phyloP scores from a whole-genome alignment of 2,888 invertebrate species.

The Heteromurus nitidus region DNA sequence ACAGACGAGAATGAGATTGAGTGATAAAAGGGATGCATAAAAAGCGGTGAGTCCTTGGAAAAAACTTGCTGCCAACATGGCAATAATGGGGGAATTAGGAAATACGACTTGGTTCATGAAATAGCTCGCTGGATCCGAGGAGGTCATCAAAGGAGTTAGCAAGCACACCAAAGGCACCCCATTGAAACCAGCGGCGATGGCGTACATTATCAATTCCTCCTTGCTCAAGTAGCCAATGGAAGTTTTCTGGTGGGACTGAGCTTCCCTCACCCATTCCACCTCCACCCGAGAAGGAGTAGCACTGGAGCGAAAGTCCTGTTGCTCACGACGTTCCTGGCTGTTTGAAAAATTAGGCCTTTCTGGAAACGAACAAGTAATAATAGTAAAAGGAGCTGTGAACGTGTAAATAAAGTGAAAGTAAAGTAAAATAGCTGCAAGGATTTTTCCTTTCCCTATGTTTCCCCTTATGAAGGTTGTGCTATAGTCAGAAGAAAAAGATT shows the following conservation, averaged over 20 bases:
- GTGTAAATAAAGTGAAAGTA: constrained; percentile 35
- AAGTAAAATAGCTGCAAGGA: constrained; percentile 40
- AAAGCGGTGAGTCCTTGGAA: constrained; percentile 56
- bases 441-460: too few relatives aligned
- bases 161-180: constrained; percentile 51
- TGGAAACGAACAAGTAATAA: constrained; percentile 48
- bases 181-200: constrained; percentile 34
- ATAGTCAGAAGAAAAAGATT: too few relatives aligned
- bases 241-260: not conserved
- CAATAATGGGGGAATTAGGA: constrained; percentile 46
- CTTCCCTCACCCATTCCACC: too few relatives aligned
- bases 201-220: constrained; percentile 54
- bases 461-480: too few relatives aligned
- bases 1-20: constrained; percentile 56
- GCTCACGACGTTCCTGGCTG: too few relatives aligned
- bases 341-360: constrained; percentile 34
- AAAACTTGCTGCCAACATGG: constrained; percentile 51
- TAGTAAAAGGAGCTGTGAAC: constrained; percentile 37
- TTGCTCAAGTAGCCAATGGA: constrained; percentile 42
- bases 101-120: constrained; percentile 46
- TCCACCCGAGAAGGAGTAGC: constrained; percentile 18
- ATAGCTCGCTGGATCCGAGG: constrained; percentile 40
- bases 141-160: constrained; percentile 49
- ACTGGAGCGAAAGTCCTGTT: constrained; percentile 20
- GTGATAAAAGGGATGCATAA: constrained; percentile 51